Base-by-base conservation (phyloP, 2,113 vertebrate species). In the Siniperca knerii region DNA sequence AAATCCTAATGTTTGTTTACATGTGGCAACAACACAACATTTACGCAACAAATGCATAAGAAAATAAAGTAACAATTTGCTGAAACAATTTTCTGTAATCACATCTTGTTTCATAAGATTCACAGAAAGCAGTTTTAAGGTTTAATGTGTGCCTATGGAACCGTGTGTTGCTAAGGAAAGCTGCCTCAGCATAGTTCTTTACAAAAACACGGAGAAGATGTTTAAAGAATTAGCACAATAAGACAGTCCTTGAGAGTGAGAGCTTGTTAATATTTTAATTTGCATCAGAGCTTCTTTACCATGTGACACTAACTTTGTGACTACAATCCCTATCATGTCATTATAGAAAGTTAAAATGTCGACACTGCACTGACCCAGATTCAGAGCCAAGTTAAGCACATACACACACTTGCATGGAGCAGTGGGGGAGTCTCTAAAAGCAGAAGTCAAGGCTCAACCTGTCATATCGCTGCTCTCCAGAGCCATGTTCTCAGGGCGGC, bases 281-380 rank as follows among this genome's bases (percentile, higher is more conserved):
- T 40, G 70, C 57, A 69, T 78, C 18, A 44, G 64, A 60, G 76
- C 74, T 58, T 69, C 40, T 83, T 77, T 44, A 75, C 82, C 29
- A 67, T 48, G 23, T 60, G n/a, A 82, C 57, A 25, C 79, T 46
- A 86, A 86, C 70, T 87, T 89, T 74, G 67, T 62, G 65, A 83
- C 66, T 81, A 87, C 81, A 90, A 83, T 85, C 82, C 83, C 78
- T 84, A 79, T 88, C 89, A 83, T 83, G 81, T 87, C 77, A 87
- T 93, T 79, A 87, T 80, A 72, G 79, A 87, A 89, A 86, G 88
- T 65, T 83, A 86, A 90, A 87, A 82, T 89, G 86, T 83, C 66
- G 52, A 88, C 89, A 78, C 81, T 86, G 87, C 88, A 80, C 57
- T 93, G 91, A 90, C 92, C 91, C 82, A 92, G 87, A 91, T 93